Evolutionary conservation across 2,797 vertebrate genomes (phyloP), one percentile per base, ranked within the genome.

Genomic region (Eidolon dupreanum): DNA sequence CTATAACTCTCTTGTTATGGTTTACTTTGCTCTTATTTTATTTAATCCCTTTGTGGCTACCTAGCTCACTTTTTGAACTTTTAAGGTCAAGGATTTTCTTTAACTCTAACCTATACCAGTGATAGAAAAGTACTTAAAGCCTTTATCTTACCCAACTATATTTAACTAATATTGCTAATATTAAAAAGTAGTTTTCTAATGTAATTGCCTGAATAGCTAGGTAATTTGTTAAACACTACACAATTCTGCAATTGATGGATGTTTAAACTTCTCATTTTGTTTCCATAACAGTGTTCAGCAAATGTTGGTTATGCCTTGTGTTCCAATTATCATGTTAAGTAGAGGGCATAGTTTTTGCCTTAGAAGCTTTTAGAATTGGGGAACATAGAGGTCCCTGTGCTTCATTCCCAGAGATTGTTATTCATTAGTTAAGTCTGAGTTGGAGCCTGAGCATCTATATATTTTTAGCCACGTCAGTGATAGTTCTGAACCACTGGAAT

Each of bases 21-120:
- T 71, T 88, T 84, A 74, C 74, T 61, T 78, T 92, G 55, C 12
- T 53, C 26, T 74, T 90, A 19, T 93, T 90, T 61, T 90, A 55
- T 94, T 93, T 90, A 79, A 83, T 43, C n/a, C 4, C 5, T 75
- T 78, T 66, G 53, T 75, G 46, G 31, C 57, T 57, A 46, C 53
- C 46, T 88, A 24, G 5, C 43, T 92, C 95, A 65, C 26, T 38
- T 87, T 93, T 88, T 90, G 66, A 92, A 55, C 71, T 94, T 91
- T 94, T n/a, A 57, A 78, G 26, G 57, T 77, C 28, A 66, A 24
- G 24, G 22, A 63, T 78, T 93, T 89, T 87, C 36, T 77, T 89
- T 26, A 81, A 5, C 9, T 75, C 49, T 61, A 88, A 75, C 17
- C 8, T 91, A 11, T 74, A 36, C 10, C 17, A 84, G 5, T 73